Evolutionary conservation across 1,140 invertebrate species (phyloP).

Genomic region (Trichomalopsis sarcophagae): DNA sequence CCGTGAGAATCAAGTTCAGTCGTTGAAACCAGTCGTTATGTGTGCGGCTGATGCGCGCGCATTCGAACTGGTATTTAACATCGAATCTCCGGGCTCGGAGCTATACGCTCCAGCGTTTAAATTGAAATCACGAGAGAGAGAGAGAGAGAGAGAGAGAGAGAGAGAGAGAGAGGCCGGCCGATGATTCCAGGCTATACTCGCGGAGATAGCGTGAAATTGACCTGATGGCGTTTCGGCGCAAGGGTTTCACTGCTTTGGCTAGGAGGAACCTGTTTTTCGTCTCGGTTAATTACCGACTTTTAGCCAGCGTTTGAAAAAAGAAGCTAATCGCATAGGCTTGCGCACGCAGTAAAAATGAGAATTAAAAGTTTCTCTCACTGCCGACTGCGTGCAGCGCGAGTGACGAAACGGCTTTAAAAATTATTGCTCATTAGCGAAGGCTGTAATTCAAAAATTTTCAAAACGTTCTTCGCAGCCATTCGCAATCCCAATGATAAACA

Average conservation of each 20-base stretch:
- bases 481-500: too few relatives aligned
- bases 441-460: too few relatives aligned
- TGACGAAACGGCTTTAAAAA: too few relatives aligned
- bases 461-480: too few relatives aligned
- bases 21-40: slow-evolving; percentile 47
- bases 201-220: slow-evolving; percentile 41
- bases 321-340: too few relatives aligned
- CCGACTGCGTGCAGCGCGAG: too few relatives aligned
- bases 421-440: too few relatives aligned
- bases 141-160: background rate
- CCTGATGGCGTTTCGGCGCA: slow-evolving; percentile 34
- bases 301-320: too few relatives aligned
- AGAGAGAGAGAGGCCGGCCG: background rate
- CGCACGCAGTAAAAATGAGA: too few relatives aligned
- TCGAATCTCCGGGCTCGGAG: slow-evolving; percentile 19
- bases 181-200: background rate
- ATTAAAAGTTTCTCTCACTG: too few relatives aligned
- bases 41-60: background rate
- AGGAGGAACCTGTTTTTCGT: slow-evolving; percentile 17
- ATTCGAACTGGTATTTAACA: slow-evolving; percentile 46
- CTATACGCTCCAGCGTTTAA: slow-evolving; percentile 30
- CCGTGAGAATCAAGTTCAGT: slow-evolving; percentile 44
- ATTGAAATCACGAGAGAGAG: slow-evolving; percentile 32
- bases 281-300: background rate
- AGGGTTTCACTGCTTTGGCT: background rate